A percentile compares a stretch with the other conserved stretches of the same genome.
These are phyloP conservation scores for Apodemus sylvaticus DNA, from an alignment of 2,113 vertebrate species.

Conservation along the genomic window DNA sequence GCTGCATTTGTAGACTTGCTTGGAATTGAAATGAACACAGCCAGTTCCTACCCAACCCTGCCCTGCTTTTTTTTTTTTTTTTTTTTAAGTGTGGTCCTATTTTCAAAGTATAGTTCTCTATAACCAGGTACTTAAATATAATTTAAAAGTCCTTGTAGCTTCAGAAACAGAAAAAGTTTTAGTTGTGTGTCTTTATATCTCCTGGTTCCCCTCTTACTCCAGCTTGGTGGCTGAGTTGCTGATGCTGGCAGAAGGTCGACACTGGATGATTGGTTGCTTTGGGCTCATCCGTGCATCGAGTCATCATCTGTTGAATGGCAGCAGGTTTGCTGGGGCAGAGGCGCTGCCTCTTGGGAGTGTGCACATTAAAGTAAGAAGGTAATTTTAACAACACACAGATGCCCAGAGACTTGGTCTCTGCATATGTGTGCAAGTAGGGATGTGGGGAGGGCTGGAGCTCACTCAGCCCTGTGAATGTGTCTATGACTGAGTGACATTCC, in stretches of 20 bases:
- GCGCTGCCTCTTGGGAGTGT: neutral
- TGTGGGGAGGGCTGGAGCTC: neutral
- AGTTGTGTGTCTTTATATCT: neutral
- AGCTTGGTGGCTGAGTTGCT: neutral
- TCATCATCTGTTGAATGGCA: neutral
- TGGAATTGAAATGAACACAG: neutral
- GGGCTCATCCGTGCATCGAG: neutral
- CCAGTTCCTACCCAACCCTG: neutral
- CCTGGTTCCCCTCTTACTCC: conserved; percentile 7
- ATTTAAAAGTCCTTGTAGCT: conserved; percentile 41
- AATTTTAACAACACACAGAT: neutral
- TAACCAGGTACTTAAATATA: neutral
- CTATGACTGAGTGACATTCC: neutral
- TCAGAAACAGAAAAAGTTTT: neutral
- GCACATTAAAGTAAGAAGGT: neutral
- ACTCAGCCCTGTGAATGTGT: neutral
- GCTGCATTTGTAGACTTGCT: conserved; percentile 27
- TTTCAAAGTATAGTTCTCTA: neutral
- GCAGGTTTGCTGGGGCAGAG: neutral
- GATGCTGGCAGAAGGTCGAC: neutral
- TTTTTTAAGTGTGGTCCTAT: neutral
- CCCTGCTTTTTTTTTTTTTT: too few relatives aligned
- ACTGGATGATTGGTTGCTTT: neutral
- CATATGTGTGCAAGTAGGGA: neutral
- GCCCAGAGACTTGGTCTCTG: neutral